A percentile compares a stretch with the other conserved stretches of the same genome.
These are phyloP conservation scores for Heteromurus nitidus DNA, from an alignment of 2,888 invertebrate genomes.

Conservation along the genomic window DNA sequence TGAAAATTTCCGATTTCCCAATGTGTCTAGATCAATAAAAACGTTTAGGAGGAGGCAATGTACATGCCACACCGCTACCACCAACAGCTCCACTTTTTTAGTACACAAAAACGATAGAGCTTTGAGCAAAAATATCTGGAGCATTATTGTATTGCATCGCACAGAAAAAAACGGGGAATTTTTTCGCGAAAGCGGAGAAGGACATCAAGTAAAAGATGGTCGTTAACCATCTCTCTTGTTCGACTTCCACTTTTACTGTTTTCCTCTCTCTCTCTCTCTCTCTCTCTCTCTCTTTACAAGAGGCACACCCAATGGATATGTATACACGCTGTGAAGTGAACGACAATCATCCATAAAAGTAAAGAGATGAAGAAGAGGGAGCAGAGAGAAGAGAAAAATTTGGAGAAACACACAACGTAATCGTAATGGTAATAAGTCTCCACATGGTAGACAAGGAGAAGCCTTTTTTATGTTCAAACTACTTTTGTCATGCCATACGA, in stretches of 20 bases:
- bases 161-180: too few species aligned
- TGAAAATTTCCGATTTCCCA: constrained; percentile 65
- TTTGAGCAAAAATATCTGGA: too few species aligned
- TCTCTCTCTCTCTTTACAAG: background rate
- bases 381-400: constrained; percentile 12
- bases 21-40: constrained; percentile 66
- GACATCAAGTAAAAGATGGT: constrained; percentile 62
- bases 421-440: constrained; percentile 39
- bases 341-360: constrained; percentile 23
- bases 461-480: constrained; percentile 38
- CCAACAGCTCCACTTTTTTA: background rate
- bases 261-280: constrained; percentile 19
- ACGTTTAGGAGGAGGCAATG: constrained; percentile 44
- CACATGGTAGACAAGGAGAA: constrained; percentile 15
- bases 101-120: too few species aligned
- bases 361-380: background rate
- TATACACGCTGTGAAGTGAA: too few species aligned
- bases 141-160: too few species aligned
- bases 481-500: constrained; percentile 11
- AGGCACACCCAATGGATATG: too few species aligned
- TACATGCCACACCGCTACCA: background rate
- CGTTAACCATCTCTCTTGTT: constrained; percentile 67
- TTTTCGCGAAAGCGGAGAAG: constrained; percentile 1
- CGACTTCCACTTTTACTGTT: constrained; percentile 45
- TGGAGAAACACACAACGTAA: constrained; percentile 29